Base-by-base conservation (phyloP, 2,888 invertebrate species). In the Parnassius apollo region DNA sequence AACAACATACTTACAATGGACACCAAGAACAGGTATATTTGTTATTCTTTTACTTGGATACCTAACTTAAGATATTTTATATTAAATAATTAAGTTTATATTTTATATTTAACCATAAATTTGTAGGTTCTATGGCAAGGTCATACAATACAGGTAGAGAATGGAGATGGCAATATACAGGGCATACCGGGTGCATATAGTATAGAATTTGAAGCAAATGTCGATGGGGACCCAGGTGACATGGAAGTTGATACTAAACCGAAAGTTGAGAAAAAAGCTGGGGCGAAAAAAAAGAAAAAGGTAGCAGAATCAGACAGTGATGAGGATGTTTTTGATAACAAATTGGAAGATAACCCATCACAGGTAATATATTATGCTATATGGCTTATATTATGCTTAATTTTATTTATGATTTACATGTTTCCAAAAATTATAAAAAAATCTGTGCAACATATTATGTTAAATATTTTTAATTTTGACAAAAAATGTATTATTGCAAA, bases 301-400 rank as follows among this genome's bases (percentile, higher is more conserved):
- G 72, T 86, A 81, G 75, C 80, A 69, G 80, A 92, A 67, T 79
- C 82, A 4, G 76, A 89, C 57, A 91, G 86, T 65, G 92, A 92
- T 71, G 86, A 91, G 42, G 93, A 93, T n/a, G 88, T 90, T 46
- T 75, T 91, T 64, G 95, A 95, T 73, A 95, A 94, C 62, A 94
- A 94, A 80, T 78, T 95, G 64, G 95, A 96, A 78, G 95, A 95
- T 76, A 95, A 94, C 83, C 94, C 94, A 22, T 81, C 87, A 42
- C 92, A 92, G 89, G 92, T 92, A 73, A 75, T 42, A n/a, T 49
- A n/a, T n/a, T n/a, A n/a, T n/a, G n/a, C n/a, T n/a, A 11, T 11
- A 44, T 44, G 2, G 44, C 9, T 1, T 8, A 11, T 44, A 18
- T 11, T 11, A 44, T 44, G 9, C 44, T 42, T n/a, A 1, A 57